These are phyloP conservation scores for Jaculus jaculus DNA, from an alignment of 2,113 vertebrate species.

Conservation along the genomic window DNA sequence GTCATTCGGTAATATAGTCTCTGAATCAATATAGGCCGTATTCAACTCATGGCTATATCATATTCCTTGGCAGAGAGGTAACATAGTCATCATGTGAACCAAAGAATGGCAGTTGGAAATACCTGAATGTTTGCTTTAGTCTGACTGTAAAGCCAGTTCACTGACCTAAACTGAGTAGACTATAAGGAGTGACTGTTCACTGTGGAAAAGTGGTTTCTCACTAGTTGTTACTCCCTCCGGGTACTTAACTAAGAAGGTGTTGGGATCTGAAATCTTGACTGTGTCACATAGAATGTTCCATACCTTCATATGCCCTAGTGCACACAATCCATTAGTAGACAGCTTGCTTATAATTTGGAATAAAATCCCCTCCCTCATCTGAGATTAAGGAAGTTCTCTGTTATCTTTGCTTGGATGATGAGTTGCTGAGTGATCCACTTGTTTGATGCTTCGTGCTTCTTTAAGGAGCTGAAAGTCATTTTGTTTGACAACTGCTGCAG, in stretches of 20 bases:
- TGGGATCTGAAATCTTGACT: constrained; percentile 45
- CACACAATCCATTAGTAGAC: constrained; percentile 30
- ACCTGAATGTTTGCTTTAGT: background rate
- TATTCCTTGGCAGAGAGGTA: background rate
- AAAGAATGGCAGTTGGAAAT: background rate
- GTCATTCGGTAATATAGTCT: background rate
- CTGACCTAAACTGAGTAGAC: background rate
- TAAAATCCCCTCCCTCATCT: background rate
- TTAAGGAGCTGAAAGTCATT: constrained; percentile 48
- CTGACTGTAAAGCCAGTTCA: constrained; percentile 15
- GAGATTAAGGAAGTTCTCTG: constrained; percentile 14
- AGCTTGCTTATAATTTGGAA: constrained; percentile 22
- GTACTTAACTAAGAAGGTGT: constrained; percentile 40
- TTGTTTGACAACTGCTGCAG: constrained; percentile 16
- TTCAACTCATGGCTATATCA: background rate
- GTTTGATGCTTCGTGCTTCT: constrained; percentile 28
- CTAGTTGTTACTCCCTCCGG: background rate
- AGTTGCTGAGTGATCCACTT: constrained; percentile 22
- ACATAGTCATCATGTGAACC: background rate
- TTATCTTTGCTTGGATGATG: constrained; percentile 19
- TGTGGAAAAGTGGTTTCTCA: background rate
- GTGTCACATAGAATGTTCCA: constrained; percentile 21
- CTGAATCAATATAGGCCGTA: constrained; percentile 16
- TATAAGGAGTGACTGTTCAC: background rate
- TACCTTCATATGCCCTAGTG: constrained; percentile 58